Evolutionary conservation across 2,888 invertebrate genomes (phyloP), one percentile per base, ranked within the genome.

Genomic region (Hydriomena furcata): DNA sequence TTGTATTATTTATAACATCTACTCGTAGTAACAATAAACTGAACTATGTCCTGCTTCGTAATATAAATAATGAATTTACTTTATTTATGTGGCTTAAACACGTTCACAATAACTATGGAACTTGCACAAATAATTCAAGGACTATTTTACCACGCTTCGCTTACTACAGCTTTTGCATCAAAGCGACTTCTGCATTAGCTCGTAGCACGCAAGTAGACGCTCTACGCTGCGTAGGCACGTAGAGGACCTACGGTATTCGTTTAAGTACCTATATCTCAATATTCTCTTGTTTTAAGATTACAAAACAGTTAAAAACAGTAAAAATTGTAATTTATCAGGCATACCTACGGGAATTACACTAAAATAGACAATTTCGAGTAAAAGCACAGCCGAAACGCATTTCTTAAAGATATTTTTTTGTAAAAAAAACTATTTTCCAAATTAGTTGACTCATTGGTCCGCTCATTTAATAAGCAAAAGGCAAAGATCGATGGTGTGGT

Each of bases 401-500:
- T 75, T 66, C 42, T 79, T 83, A 82, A 60, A 71, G 70, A 71
- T 68, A 68, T 72, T 71, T 76, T n/a, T n/a, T 73, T 74, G 63
- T 72, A 77, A 81, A 76, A 83, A 83, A 80, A 77, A 72, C 76
- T 81, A 82, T 71, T 66, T 74, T 76, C 70, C 71, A 80, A 82
- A 84, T 86, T 76, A 80, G 79, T 83, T 83, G 86, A 85, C 84
- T 77, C 84, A 40, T 88, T 90, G 89, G 89, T 90, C 89, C 89
- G 75, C 85, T 76, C 62, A 73, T 73, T 78, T 79, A 79, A 73
- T 71, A 86, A 88, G 88, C 86, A 82, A 86, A 84, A 88, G 85
- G 87, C 86, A 74, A 73, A 76, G 61, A 60, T 76, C 65, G 73
- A 77, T 74, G 73, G 65, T 68, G 58, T 67, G 61, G 61, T 63